These are phyloP conservation scores for silkworm (Bombyx mori) DNA, from an alignment of 1,140 invertebrate genomes.

Conservation along the genomic window DNA sequence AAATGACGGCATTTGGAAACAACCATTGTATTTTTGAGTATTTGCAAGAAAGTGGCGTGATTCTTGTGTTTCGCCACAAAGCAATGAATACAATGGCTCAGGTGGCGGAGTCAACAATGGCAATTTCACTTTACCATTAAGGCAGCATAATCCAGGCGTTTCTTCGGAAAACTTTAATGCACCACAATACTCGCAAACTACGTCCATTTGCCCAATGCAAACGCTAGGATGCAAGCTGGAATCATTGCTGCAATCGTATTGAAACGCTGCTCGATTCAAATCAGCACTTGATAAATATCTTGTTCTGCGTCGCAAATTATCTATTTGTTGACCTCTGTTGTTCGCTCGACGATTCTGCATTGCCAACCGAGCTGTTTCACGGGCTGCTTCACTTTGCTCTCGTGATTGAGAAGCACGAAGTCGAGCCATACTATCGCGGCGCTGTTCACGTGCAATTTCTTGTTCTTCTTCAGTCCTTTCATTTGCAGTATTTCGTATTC, in stretches of 20 bases:
- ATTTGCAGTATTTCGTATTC: too few species aligned
- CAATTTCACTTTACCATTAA: conserved; percentile 20
- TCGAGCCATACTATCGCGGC: neutral
- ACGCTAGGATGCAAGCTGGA: conserved; percentile 31
- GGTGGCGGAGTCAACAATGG: conserved; percentile 10
- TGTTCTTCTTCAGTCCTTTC: too few species aligned
- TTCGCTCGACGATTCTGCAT: conserved; percentile 34
- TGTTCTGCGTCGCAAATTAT: conserved; percentile 38
- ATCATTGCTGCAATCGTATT: conserved; percentile 38
- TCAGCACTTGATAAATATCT: conserved; percentile 26
- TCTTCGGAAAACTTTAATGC: conserved; percentile 42
- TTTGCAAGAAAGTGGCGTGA: conserved; percentile 33
- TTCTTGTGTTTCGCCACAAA: conserved; percentile 17
- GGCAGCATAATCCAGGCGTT: conserved; percentile 36
- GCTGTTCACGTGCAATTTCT: too few species aligned
- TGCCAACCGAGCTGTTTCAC: conserved; percentile 39
- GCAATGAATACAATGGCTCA: conserved; percentile 13
- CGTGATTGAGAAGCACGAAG: conserved; percentile 14
- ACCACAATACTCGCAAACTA: conserved; percentile 26
- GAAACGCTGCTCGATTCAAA: conserved; percentile 31
- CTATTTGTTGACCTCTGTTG: conserved; percentile 26
- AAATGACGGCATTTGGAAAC: conserved; percentile 32
- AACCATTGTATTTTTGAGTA: conserved; percentile 29
- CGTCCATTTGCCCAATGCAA: conserved; percentile 21
- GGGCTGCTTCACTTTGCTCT: conserved; percentile 44